A percentile compares a stretch with the other conserved stretches of the same genome.
Conservation (phyloP, 2,113 vertebrate species). For the Aleadryas rufinucha region DNA sequence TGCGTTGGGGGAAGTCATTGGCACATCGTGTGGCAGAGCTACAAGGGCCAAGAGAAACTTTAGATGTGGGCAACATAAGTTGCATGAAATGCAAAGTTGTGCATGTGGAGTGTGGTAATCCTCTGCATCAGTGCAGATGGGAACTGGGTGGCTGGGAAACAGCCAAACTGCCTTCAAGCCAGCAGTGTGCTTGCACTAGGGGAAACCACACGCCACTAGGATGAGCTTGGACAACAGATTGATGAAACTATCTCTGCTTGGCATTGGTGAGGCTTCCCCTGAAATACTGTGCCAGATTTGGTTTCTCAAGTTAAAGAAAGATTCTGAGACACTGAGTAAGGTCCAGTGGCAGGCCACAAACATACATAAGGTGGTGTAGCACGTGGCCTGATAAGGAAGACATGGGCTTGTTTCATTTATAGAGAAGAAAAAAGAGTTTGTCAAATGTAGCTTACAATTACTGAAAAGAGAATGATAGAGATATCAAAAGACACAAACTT, state of each 20-base stretch:
- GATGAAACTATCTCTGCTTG: neutral
- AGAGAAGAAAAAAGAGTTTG: neutral
- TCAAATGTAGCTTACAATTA: neutral
- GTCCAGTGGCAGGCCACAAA: neutral
- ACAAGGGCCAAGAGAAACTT: neutral
- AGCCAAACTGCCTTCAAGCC: neutral
- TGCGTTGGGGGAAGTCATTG: neutral
- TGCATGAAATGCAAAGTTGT: neutral
- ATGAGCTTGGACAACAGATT: neutral
- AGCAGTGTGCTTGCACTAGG: neutral
- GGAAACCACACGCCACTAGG: neutral
- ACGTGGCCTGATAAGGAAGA: neutral
- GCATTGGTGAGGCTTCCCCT: neutral
- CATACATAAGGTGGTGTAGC: neutral
- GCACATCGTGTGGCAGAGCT: rapidly evolving
- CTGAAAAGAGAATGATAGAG: neutral
- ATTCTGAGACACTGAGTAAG: neutral
- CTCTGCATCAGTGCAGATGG: neutral
- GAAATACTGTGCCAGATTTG: neutral
- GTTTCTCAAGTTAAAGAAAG: neutral
- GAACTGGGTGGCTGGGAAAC: neutral
- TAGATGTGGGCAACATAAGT: neutral
- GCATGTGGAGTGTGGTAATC: neutral
- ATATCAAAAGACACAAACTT: neutral
- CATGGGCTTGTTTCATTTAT: neutral